Conservation (phyloP, 1,140 invertebrate genomes). For the Xylocopa sonorina region DNA sequence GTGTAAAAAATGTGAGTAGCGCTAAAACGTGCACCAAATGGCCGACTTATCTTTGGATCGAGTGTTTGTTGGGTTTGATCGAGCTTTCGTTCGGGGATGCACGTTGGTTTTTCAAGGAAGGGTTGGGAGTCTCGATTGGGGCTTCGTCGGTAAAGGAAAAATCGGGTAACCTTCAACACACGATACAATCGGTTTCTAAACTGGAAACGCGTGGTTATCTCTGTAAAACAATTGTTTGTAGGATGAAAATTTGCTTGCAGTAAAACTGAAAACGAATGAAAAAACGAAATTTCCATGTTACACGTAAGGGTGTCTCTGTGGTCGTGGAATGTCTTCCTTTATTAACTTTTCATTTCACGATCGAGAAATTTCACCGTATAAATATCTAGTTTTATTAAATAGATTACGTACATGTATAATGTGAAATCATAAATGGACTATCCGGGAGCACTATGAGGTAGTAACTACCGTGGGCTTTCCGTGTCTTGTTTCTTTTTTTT, state of each 20-base stretch:
- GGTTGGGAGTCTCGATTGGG: not conserved
- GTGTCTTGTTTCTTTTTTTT: too few species aligned
- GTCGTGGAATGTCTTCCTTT: conserved; percentile 11
- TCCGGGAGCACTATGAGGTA: not conserved
- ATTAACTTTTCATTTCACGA: not conserved
- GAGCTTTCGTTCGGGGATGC: not conserved
- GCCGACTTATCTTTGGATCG: conserved; percentile 8
- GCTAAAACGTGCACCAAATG: not conserved
- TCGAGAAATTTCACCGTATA: conserved; percentile 15
- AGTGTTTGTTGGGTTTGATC: not conserved
- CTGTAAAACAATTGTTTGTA: not conserved
- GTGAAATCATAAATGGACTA: conserved; percentile 23
- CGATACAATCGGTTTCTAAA: not conserved
- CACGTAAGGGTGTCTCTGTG: not conserved
- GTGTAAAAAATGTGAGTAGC: conserved; percentile 3
- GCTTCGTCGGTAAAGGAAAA: conserved; percentile 29
- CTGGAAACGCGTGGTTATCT: not conserved
- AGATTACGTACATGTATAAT: not conserved
- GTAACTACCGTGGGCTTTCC: not conserved
- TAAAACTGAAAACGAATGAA: not conserved
- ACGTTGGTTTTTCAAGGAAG: not conserved
- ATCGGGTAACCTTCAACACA: conserved; percentile 48
- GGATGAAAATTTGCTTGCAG: too few species aligned
- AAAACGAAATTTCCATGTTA: not conserved
- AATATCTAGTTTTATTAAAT: conserved; percentile 1